Evolutionary conservation across 2,797 vertebrate species (phyloP).

Genomic region (Hyperoplus lanceolatus): DNA sequence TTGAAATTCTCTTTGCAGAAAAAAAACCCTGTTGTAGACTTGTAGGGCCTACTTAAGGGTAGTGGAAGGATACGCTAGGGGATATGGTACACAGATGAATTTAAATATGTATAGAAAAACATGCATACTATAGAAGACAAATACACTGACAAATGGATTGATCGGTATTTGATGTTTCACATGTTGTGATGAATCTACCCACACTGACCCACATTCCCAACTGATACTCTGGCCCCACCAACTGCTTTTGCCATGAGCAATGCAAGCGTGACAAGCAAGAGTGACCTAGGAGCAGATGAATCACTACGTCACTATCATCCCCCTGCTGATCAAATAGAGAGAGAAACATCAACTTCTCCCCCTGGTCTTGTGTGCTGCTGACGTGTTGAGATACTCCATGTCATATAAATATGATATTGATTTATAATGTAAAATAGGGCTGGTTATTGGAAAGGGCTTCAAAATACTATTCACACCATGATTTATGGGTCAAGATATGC

Average conservation of each 20-base stretch:
- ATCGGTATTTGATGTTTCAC: not conserved
- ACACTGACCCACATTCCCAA: slow-evolving; percentile 29
- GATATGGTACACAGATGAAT: slow-evolving; percentile 18
- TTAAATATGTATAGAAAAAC: not conserved
- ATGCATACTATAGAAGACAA: too few species aligned
- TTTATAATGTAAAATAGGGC: too few species aligned
- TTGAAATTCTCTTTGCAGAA: slow-evolving; percentile 3
- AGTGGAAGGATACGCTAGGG: slow-evolving; percentile 10
- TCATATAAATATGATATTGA: too few species aligned
- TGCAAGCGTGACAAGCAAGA: slow-evolving; percentile 15
- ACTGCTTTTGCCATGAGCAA: slow-evolving; percentile 26
- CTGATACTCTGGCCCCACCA: slow-evolving; percentile 16
- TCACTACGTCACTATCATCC: slow-evolving; percentile 32
- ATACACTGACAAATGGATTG: not conserved
- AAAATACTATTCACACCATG: too few species aligned
- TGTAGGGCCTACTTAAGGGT: not conserved
- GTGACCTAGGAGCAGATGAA: slow-evolving; percentile 36
- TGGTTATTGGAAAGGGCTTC: too few species aligned
- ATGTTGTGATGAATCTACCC: too few species aligned
- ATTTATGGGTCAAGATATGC: too few species aligned
- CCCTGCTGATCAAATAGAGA: slow-evolving; percentile 4
- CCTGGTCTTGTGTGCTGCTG: too few species aligned
- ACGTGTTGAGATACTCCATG: too few species aligned
- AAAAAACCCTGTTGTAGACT: not conserved
- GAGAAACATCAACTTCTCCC: not conserved